Evolutionary conservation across 2,797 vertebrate genomes (phyloP), one percentile per base, ranked within the genome.

Genomic region (Oreortyx pictus): DNA sequence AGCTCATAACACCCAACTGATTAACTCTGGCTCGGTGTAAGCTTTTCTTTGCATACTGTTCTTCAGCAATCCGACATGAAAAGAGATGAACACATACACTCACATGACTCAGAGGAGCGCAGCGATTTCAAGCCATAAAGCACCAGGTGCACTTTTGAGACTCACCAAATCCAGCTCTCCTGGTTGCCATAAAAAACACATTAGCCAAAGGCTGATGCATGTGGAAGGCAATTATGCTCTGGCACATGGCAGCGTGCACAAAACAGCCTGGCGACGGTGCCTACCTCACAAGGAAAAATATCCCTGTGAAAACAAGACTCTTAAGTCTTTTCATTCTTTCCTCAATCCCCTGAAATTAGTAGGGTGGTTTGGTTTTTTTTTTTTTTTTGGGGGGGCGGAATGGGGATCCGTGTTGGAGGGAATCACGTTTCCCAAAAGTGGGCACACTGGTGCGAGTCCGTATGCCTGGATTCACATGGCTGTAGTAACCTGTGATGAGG

Each of bases 121-220:
- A 39, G 78, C 70, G 61, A 77, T 89, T 92, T 96, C 54, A 90
- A 93, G 80, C 77, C 79, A 87, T 95, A 95, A 96, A 96, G 75
- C 65, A 81, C 94, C 93, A 96, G 79, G 78, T 96, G 92, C 66
- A 68, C 83, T 93, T 95, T 72, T 88, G 95, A 95, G 89, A 71
- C 86, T 88, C 86, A 95, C 89, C 78, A 94, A 95, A 85, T 83
- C 67, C 87, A 80, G 61, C 52, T 88, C 82, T 96, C 81, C 67
- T 95, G 68, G 57, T 95, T 96, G 93, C 93, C 96, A 96, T 95
- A 95, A 95, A 96, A 95, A 97, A 88, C 94, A 97, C 83, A 92
- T 96, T 95, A 96, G 86, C 88, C 95, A 92, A 95, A 95, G 86
- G 73, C 91, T 4, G 9, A 84, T 92, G 80, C 89, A 90, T 86